phyloP scores from a whole-genome alignment of 2,888 invertebrate genomes.

The Hirtodrosophila alboralis region DNA sequence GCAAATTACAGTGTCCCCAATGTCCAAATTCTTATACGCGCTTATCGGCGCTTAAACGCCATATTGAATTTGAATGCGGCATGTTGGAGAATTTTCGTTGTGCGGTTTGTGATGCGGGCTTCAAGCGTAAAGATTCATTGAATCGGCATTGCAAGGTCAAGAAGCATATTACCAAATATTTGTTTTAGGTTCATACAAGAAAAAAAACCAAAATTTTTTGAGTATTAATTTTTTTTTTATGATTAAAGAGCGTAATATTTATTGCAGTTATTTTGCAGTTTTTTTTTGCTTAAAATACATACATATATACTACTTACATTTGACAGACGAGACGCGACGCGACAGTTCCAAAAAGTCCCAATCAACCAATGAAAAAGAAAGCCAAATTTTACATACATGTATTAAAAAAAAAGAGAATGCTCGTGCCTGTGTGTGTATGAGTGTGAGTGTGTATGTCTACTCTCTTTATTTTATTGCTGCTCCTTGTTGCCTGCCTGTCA shows the following conservation, averaged over 20 bases:
- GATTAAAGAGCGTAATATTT: constrained; percentile 39
- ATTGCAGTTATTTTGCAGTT: constrained; percentile 23
- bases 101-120: constrained; percentile 68
- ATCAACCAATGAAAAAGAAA: constrained; percentile 51
- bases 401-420: constrained; percentile 27
- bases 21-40: constrained; percentile 69
- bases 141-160: constrained; percentile 72
- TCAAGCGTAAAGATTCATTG: constrained; percentile 70
- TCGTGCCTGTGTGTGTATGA: constrained; percentile 30
- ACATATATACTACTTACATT: constrained; percentile 2
- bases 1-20: constrained; percentile 69
- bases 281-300: constrained; percentile 10
- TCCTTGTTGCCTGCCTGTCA: constrained; percentile 34
- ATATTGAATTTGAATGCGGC: constrained; percentile 71
- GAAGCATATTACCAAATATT: constrained; percentile 69
- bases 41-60: constrained; percentile 69
- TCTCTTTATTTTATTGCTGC: constrained; percentile 27
- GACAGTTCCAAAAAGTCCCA: constrained; percentile 46
- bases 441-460: constrained; percentile 3
- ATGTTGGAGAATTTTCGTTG: constrained; percentile 68
- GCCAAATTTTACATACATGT: constrained; percentile 12
- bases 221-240: constrained; percentile 26
- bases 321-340: constrained; percentile 13
- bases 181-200: constrained; percentile 51
- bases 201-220: constrained; percentile 8